A percentile compares a stretch with the other conserved stretches of the same genome.
phyloP scores from a whole-genome alignment of 2,113 vertebrate species.

The Arenaria interpres region DNA sequence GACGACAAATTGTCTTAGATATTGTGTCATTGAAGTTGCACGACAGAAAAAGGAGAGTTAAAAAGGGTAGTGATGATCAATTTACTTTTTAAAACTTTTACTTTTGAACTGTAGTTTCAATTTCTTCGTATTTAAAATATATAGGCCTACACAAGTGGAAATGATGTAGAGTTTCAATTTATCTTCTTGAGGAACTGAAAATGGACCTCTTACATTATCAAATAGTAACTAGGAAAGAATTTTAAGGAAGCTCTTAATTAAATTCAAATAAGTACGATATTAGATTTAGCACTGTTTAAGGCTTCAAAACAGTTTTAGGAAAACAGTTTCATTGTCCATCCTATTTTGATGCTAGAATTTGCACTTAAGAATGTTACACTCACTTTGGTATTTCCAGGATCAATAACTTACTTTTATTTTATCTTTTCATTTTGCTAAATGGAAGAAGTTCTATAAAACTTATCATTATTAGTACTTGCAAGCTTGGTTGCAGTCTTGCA shows the following conservation, averaged over 20 bases:
- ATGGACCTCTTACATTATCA: background rate
- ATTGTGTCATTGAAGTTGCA: background rate
- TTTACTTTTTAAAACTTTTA: background rate
- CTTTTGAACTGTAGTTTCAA: background rate
- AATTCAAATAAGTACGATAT: background rate
- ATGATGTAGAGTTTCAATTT: background rate
- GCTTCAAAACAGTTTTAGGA: background rate
- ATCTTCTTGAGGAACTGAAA: background rate
- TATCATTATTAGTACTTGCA: background rate
- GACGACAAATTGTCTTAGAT: background rate
- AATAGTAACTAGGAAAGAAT: background rate
- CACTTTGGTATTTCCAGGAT: background rate
- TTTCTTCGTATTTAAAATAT: background rate
- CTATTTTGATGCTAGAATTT: background rate
- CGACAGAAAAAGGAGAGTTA: background rate
- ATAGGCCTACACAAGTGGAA: background rate
- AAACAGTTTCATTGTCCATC: background rate
- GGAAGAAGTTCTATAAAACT: background rate
- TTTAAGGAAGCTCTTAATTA: background rate
- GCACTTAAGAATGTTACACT: background rate
- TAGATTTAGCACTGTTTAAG: background rate
- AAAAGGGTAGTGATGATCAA: background rate
- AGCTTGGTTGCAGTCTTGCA: background rate
- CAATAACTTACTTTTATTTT: background rate
- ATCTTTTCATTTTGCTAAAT: background rate